Percentiles rank a stretch among this genome's conserved stretches.
phyloP scores from a whole-genome alignment of 2,113 vertebrate species.

The Heterochromis multidens region DNA sequence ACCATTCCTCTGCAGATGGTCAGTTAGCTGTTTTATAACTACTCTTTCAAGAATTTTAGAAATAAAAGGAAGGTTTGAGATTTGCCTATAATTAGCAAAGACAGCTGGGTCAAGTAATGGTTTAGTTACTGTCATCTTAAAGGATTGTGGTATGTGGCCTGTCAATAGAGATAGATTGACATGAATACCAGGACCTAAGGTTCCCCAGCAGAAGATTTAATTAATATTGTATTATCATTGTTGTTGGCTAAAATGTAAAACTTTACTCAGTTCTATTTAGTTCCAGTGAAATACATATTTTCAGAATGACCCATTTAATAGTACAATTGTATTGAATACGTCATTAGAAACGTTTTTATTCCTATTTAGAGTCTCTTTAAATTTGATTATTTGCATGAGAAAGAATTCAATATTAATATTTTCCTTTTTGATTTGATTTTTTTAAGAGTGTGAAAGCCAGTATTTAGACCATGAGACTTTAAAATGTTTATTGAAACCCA shows the following conservation, averaged over 20 bases:
- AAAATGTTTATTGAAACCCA: slow-evolving; percentile 16
- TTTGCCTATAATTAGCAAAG: too few relatives aligned
- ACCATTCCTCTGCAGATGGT: too few relatives aligned
- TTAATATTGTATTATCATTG: neutral
- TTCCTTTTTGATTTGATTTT: slow-evolving; percentile 20
- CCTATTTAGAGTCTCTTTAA: neutral
- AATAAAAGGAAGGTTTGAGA: too few relatives aligned
- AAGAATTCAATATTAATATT: neutral
- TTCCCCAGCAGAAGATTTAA: neutral
- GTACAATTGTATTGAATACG: neutral
- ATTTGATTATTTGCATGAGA: neutral
- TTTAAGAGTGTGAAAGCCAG: neutral
- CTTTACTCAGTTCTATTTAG: neutral
- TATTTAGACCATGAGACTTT: slow-evolving; percentile 12
- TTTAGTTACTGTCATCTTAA: too few relatives aligned
- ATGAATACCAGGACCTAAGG: neutral
- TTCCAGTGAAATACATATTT: neutral
- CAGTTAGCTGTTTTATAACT: too few relatives aligned
- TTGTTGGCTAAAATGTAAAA: neutral
- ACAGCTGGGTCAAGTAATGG: too few relatives aligned
- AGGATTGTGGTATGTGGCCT: too few relatives aligned
- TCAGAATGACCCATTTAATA: neutral
- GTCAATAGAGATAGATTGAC: too few relatives aligned
- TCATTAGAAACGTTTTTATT: neutral
- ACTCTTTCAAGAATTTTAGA: too few relatives aligned